These are phyloP conservation scores for Trogon melanurus DNA, from an alignment of 2,113 vertebrate species.

Conservation along the genomic window DNA sequence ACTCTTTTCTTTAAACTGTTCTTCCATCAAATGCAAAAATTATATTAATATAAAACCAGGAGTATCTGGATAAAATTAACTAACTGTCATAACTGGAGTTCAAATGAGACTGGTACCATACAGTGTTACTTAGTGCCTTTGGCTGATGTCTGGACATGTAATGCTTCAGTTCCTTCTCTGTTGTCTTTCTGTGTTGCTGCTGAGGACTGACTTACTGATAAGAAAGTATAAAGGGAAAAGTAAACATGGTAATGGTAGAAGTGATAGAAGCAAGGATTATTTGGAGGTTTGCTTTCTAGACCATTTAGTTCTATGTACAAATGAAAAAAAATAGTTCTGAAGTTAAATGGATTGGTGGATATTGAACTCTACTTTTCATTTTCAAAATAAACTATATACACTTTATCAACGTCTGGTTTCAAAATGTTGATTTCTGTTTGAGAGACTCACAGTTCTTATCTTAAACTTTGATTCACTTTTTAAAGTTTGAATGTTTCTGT, in stretches of 20 bases:
- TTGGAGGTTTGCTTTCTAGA: background rate
- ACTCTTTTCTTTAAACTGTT: background rate
- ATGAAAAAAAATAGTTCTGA: background rate
- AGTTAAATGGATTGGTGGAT: background rate
- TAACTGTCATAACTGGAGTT: background rate
- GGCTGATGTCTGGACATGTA: background rate
- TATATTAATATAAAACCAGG: background rate
- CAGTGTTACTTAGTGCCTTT: background rate
- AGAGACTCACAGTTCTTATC: background rate
- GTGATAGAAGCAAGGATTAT: background rate
- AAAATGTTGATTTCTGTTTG: background rate
- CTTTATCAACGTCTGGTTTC: background rate
- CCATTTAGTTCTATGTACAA: background rate
- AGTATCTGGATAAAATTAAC: background rate
- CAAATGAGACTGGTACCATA: background rate
- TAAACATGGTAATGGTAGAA: background rate
- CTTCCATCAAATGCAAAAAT: background rate
- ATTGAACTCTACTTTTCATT: background rate
- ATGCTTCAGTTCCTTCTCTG: background rate
- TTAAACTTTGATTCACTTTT: background rate
- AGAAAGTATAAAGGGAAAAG: background rate
- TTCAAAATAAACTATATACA: background rate
- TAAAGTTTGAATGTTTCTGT: background rate
- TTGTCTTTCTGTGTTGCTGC: background rate
- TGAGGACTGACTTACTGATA: background rate